Conservation (phyloP, 2,797 vertebrate species). For the Atherinosoma microstoma region DNA sequence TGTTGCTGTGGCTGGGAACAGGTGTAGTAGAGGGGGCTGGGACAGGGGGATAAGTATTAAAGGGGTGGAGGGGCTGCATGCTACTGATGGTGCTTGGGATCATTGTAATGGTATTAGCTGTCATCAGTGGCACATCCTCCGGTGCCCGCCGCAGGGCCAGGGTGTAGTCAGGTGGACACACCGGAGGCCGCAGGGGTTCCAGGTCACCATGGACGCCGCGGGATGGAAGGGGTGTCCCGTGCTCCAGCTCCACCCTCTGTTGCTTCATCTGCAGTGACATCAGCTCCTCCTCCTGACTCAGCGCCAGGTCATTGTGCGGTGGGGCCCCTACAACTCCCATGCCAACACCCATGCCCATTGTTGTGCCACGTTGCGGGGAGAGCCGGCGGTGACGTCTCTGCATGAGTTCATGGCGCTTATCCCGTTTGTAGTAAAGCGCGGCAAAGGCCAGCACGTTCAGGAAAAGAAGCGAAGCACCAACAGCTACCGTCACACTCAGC, state of each 20-base stretch:
- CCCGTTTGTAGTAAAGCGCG: conserved; percentile 94
- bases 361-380: conserved; percentile 84
- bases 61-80: conserved; percentile 90
- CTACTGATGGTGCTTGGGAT: conserved; percentile 90
- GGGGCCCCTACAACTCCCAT: conserved; percentile 79
- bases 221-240: conserved; percentile 82
- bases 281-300: conserved; percentile 91
- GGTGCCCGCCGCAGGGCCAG: conserved; percentile 91
- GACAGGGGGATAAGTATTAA: conserved; percentile 90
- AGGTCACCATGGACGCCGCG: conserved; percentile 85
- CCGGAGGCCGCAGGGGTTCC: conserved; percentile 87
- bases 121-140: conserved; percentile 92
- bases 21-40: conserved; percentile 81
- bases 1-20: conserved; percentile 88
- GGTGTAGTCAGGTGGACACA: conserved; percentile 93
- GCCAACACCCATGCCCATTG: conserved; percentile 76
- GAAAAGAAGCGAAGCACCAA: conserved; percentile 93
- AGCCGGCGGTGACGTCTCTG: conserved; percentile 85
- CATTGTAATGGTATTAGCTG: conserved; percentile 90
- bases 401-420: conserved; percentile 91
- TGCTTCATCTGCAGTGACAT: conserved; percentile 94
- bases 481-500: conserved; percentile 92
- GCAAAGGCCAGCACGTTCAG: conserved; percentile 94
- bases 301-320: conserved; percentile 89
- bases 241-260: conserved; percentile 85